phyloP scores from a whole-genome alignment of 2,797 vertebrate species.

The Sparus aurata region DNA sequence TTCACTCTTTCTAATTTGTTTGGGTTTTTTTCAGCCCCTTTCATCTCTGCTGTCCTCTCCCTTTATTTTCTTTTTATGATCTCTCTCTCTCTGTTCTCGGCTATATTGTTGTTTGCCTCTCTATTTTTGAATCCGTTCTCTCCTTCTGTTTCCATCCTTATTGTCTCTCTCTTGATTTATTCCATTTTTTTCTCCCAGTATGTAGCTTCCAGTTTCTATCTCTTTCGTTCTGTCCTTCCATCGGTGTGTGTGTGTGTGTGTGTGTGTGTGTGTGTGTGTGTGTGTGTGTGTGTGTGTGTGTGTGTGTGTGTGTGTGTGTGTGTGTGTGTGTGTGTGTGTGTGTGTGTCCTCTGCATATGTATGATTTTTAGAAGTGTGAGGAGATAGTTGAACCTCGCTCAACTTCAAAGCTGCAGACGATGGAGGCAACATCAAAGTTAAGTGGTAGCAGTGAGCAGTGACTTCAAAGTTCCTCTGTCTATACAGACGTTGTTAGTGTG shows the following conservation, averaged over 20 bases:
- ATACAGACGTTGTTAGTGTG: constrained; percentile 16
- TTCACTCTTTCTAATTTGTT: constrained; percentile 40
- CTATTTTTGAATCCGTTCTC: constrained; percentile 31
- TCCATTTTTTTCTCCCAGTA: constrained; percentile 16
- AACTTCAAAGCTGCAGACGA: constrained; percentile 52
- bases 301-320: background rate
- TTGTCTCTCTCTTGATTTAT: constrained; percentile 23
- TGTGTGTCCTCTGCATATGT: constrained; percentile 35
- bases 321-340: background rate
- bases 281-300: background rate
- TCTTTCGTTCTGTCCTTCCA: constrained; percentile 10
- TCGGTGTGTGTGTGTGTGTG: constrained; percentile 1
- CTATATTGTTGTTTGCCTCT: constrained; percentile 20
- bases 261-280: background rate
- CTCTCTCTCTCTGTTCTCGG: constrained; percentile 6
- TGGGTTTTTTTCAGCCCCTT: constrained; percentile 45
- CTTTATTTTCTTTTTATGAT: constrained; percentile 47
- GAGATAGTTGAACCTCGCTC: constrained; percentile 47
- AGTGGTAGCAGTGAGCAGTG: constrained; percentile 30
- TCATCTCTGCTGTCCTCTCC: constrained; percentile 28
- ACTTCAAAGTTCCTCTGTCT: constrained; percentile 42
- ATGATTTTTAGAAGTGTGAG: constrained; percentile 50
- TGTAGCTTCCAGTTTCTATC: constrained; percentile 11
- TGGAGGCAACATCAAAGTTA: constrained; percentile 58
- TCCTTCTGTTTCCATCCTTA: constrained; percentile 22